Percentiles rank a stretch among this genome's conserved stretches.
These are phyloP conservation scores for Chondrosia reniformis DNA, from an alignment of 37 sponge, comb jelly and placozoan species.

Conservation along the genomic window DNA sequence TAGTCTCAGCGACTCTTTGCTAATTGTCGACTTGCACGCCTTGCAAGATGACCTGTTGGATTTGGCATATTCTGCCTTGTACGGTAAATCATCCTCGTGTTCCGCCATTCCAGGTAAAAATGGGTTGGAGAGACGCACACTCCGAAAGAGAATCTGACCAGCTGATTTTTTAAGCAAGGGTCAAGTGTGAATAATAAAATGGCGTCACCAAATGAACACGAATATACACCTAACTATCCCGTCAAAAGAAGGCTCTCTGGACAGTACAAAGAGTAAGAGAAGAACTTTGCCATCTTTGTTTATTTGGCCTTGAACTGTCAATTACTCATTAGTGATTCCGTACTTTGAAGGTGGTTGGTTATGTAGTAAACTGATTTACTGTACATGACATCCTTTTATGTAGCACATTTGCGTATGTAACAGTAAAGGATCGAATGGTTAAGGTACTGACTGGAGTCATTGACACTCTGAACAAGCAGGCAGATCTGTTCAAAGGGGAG, in stretches of 20 bases:
- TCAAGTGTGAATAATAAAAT: background rate
- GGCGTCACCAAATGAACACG: background rate
- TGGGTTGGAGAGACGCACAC: background rate
- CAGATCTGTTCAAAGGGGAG: background rate
- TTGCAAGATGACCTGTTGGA: constrained; percentile 90
- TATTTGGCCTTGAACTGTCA: too few relatives aligned
- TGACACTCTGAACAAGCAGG: constrained; percentile 63
- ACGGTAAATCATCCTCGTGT: constrained; percentile 63
- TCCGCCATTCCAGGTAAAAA: background rate
- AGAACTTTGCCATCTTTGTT: background rate
- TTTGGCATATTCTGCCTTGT: constrained; percentile 96
- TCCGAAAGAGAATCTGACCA: background rate
- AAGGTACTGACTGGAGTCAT: constrained; percentile 83
- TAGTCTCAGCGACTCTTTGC: constrained; percentile 86
- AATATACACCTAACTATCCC: constrained; percentile 64
- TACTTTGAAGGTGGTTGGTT: too few relatives aligned
- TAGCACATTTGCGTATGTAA: constrained; percentile 90
- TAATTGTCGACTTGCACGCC: constrained; percentile 66
- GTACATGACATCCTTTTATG: too few relatives aligned
- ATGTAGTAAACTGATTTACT: too few relatives aligned
- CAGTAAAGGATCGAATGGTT: constrained; percentile 90
- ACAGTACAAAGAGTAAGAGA: constrained; percentile 59
- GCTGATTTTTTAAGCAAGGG: background rate
- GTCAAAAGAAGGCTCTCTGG: constrained; percentile 56
- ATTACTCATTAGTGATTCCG: too few relatives aligned